phyloP scores from a whole-genome alignment of 1,140 invertebrate species.

The Rhynchophorus ferrugineus region DNA sequence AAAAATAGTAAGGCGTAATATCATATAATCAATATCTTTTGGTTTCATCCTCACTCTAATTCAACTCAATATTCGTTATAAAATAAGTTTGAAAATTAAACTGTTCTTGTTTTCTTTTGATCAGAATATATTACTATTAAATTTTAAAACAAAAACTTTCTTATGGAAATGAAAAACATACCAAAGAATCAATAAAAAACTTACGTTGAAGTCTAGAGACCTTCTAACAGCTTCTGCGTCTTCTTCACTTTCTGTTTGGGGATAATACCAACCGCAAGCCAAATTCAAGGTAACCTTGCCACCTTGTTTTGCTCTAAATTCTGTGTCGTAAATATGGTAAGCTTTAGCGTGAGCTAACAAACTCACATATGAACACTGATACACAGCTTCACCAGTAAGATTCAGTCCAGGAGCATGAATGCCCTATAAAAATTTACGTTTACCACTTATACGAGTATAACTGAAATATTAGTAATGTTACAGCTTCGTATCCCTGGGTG shows the following conservation, averaged over 20 bases:
- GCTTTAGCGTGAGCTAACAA: conserved; percentile 31
- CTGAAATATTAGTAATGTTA: conserved; percentile 7
- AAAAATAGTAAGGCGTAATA: too few relatives aligned
- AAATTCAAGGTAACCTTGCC: conserved; percentile 42
- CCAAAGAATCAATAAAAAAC: too few relatives aligned
- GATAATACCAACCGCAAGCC: conserved; percentile 45
- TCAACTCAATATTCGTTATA: too few relatives aligned
- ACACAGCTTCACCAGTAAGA: conserved; percentile 40
- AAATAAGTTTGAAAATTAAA: too few relatives aligned
- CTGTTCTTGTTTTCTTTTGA: too few relatives aligned
- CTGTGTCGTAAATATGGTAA: conserved; percentile 30
- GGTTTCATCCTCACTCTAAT: too few relatives aligned
- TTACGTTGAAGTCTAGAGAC: conserved; percentile 51
- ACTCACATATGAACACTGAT: conserved; percentile 35
- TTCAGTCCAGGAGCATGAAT: conserved; percentile 34
- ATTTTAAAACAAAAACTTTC: too few relatives aligned
- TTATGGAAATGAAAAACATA: too few relatives aligned
- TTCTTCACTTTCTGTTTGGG: too few relatives aligned
- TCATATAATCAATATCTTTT: too few relatives aligned
- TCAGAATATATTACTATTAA: too few relatives aligned
- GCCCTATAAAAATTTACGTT: conserved; percentile 27
- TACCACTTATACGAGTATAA: too few relatives aligned
- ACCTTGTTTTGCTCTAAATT: conserved; percentile 27
- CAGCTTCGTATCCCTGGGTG: conserved; percentile 15
- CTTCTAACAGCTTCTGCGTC: conserved; percentile 47